A percentile compares a stretch with the other conserved stretches of the same genome.
phyloP scores from a whole-genome alignment of 2,113 vertebrate species.

The Cygnus atratus region DNA sequence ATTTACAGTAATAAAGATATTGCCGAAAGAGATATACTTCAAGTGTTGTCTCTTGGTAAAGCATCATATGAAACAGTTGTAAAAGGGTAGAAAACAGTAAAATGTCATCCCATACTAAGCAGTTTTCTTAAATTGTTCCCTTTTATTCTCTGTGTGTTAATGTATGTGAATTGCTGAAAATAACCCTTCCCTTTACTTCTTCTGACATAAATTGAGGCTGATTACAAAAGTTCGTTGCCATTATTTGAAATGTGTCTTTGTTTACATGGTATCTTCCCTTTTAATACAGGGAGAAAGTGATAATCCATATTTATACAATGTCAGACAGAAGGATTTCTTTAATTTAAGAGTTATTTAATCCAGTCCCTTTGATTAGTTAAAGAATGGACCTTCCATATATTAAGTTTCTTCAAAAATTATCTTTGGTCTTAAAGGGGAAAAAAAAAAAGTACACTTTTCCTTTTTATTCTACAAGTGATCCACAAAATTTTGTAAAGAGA shows the following conservation, averaged over 20 bases:
- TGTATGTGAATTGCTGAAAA: not conserved
- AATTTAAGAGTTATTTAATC: not conserved
- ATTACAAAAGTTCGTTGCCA: not conserved
- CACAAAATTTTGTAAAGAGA: not conserved
- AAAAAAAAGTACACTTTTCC: not conserved
- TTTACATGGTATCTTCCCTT: not conserved
- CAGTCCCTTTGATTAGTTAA: not conserved
- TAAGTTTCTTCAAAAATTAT: not conserved
- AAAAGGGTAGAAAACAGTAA: not conserved
- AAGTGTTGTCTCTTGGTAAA: not conserved
- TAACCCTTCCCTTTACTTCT: not conserved
- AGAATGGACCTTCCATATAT: not conserved
- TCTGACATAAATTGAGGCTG: not conserved
- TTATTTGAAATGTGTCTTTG: not conserved
- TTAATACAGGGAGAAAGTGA: no score
- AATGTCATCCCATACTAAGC: not conserved
- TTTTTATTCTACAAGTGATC: not conserved
- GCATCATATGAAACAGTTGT: not conserved
- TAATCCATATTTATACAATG: no score
- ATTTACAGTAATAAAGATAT: not conserved
- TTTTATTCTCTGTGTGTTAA: not conserved
- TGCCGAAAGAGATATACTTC: not conserved
- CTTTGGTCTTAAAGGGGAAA: not conserved
- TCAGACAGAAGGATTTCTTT: not conserved
- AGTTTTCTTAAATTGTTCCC: not conserved